Evolutionary conservation across 2,888 invertebrate genomes (phyloP).

Genomic region (Heliconius ethilla): DNA sequence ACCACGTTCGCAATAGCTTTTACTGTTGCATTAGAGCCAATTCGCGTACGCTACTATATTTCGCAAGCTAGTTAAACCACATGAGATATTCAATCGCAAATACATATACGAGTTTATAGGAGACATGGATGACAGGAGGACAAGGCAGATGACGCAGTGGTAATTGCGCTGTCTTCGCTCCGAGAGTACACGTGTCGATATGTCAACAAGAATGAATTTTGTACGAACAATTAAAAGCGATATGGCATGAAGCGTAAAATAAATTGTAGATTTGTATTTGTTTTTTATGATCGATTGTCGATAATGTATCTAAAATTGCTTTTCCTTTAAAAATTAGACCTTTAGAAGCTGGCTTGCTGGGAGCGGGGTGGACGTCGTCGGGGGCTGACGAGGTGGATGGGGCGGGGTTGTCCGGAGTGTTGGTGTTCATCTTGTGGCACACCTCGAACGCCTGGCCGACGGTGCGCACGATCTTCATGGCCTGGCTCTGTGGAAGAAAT

Average conservation of each 20-base stretch:
- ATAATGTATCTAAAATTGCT: background rate
- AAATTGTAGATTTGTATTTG: background rate
- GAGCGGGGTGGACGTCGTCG: constrained; percentile 57
- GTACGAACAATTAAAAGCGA: constrained; percentile 7
- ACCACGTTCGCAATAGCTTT: constrained; percentile 29
- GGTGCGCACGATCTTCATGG: constrained; percentile 98
- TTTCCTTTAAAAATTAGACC: constrained; percentile 54
- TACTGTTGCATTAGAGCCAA: constrained; percentile 19
- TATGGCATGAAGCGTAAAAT: constrained; percentile 3
- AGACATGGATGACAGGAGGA: constrained; percentile 41
- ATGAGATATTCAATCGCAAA: constrained; percentile 25
- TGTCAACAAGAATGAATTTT: background rate
- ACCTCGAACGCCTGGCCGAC: constrained; percentile 99
- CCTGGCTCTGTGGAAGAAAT: constrained; percentile 90
- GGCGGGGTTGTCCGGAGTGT: constrained; percentile 69
- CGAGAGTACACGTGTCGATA: background rate
- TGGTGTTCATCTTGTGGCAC: constrained; percentile 95
- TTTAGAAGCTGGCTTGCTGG: constrained; percentile 64
- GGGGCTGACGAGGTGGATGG: constrained; percentile 69
- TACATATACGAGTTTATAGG: background rate
- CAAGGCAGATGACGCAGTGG: constrained; percentile 23
- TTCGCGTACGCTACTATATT: constrained; percentile 28
- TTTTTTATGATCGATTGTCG: background rate
- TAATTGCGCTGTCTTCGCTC: constrained; percentile 32
- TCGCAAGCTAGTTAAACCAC: constrained; percentile 28